Base-by-base conservation (phyloP, 2,888 invertebrate genomes). In the Parnassius mnemosyne region DNA sequence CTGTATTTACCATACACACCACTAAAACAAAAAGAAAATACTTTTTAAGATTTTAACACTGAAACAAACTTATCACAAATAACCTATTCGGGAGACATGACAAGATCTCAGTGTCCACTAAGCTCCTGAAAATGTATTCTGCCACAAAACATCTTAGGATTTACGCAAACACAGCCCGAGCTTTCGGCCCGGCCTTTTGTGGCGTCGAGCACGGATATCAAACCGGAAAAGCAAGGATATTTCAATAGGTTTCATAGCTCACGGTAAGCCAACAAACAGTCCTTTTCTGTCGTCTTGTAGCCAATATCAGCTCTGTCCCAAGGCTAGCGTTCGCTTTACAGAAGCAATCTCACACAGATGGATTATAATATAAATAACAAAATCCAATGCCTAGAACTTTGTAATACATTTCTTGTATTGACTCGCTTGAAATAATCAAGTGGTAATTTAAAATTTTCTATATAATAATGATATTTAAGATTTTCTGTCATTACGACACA, bases 131-230 rank as follows among this genome's bases (percentile, higher is more conserved):
- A 58, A 25, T 53, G 47, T 46, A 12, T 47, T 50, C 11, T 12
- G 10, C 46, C 13, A 55, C 59, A 63, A 65, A 64, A 66, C 59
- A 57, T 60, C 61, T 58, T 58, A 63, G 64, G 68, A 69, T 69
- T 68, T 68, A 65, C 65, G 72, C 70, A 80, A 79, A 79, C 78
- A 76, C 69, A 66, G 71, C 66, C 66, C 65, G 68, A 56, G 68
- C 75, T 73, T 69, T 70, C 72, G 65, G 69, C 65, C 66, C 68
- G 69, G 69, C 72, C 73, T 77, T 78, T 79, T 80, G 74, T 77
- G 67, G 73, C 69, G 72, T 71, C 57, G 10, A 49, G 42, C 46
- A 42, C 61, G 55, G 65, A 65, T 54, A 65, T 65, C 57, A 59
- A 62, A 63, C 57, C 60, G 65, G 60, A 64, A 63, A 63, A 63